Evolutionary conservation across 2,797 vertebrate species (phyloP), one percentile per base, ranked within the genome.

Genomic region (Clarias laeviceps): DNA sequence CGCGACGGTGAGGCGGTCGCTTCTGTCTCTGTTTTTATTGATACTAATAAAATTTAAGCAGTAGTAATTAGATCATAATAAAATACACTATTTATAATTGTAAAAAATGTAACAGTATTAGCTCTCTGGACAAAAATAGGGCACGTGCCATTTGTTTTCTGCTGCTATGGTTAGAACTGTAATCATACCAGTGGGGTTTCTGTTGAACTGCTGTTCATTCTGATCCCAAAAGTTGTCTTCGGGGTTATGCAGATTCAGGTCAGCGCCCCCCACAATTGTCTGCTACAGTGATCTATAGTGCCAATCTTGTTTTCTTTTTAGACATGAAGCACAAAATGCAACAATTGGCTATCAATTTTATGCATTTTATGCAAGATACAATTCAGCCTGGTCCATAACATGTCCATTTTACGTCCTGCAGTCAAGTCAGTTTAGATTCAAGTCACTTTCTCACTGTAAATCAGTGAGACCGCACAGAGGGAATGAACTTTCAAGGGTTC

Each of bases 1-100:
- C 95, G 98, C 96, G 98, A 99, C 93, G 98, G 98, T 99, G 94
- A 97, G 96, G 5, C 27, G 22, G 40, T 12, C 8, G 5, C 45
- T 66, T 66, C 40, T 54, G 11, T 66, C 17, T 29, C n/a, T 65
- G 12, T n/a, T 80, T 5, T 7, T 64, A 27, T 15, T 64, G 27
- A 80, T 27, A 62, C 32, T 78, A 62, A 79, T 40, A 24, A 40
- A 62, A 79, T 4, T 14, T n/a, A 9, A n/a, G 0, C 27, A 24
- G 24, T 37, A 5, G 17, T 22, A 77, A 59, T 34, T 32, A 32
- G 12, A 3, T 54, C 3, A 54, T 54, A 54, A 14, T 54, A 54
- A 14, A 54, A 54, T 61, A 4, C 20, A 12, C 11, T 77, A 32
- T 56, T 56, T 68, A 22, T 45, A 22, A 45, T 9, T 11, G 40